Conservation (phyloP, 2,888 invertebrate genomes). For the Hedya salicella region DNA sequence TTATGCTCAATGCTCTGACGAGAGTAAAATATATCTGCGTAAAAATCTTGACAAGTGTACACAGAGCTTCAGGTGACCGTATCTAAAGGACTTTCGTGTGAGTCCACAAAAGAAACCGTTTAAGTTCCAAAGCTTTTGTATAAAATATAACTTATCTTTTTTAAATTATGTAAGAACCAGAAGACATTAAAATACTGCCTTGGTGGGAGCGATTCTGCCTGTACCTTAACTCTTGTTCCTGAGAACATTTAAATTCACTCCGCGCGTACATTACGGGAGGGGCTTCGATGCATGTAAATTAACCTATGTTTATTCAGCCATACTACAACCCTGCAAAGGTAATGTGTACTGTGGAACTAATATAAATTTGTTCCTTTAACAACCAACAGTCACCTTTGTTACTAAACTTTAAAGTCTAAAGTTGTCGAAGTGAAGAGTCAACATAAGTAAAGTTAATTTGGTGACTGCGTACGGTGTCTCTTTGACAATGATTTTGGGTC, state of each 20-base stretch:
- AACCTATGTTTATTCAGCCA: conserved; percentile 80
- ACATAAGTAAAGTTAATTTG: conserved; percentile 66
- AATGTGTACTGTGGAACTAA: conserved; percentile 63
- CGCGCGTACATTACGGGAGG: conserved; percentile 81
- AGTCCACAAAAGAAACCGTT: conserved; percentile 8
- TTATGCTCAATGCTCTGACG: conserved; percentile 20
- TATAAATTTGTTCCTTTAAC: conserved; percentile 48
- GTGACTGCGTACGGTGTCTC: conserved; percentile 67
- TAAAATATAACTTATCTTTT: conserved; percentile 8
- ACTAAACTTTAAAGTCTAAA: conserved; percentile 55
- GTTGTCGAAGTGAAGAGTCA: conserved; percentile 48
- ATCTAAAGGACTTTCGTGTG: conserved; percentile 16
- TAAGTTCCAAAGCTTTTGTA: background rate
- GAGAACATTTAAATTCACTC: conserved; percentile 75
- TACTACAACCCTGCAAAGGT: conserved; percentile 77
- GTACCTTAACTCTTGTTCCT: conserved; percentile 67
- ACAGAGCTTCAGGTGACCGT: background rate
- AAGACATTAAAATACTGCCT: conserved; percentile 9
- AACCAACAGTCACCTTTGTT: conserved; percentile 52
- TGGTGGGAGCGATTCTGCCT: conserved; percentile 58
- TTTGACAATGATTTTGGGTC: conserved; percentile 79
- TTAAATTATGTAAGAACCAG: background rate
- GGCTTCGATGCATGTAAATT: conserved; percentile 82
- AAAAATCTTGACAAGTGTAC: conserved; percentile 15
- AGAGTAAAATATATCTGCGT: conserved; percentile 6